Conservation (phyloP, 2,113 vertebrate species). For the Lepisosteus osseus region DNA sequence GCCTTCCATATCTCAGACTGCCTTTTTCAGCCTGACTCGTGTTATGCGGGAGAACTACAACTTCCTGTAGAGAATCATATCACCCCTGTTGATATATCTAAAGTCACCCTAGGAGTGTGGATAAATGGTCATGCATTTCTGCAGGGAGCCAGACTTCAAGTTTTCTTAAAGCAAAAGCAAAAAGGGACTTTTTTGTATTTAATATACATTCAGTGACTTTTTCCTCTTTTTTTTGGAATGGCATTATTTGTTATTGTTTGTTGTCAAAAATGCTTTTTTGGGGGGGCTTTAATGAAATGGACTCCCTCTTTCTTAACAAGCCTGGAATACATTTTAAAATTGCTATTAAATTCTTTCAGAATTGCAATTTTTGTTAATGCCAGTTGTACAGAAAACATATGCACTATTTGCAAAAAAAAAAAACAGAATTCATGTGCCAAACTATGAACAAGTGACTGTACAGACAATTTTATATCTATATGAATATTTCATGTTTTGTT, state of each 20-base stretch:
- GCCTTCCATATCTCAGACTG: conserved; percentile 78
- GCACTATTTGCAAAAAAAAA: conserved; percentile 88
- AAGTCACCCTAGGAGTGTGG: conserved; percentile 46
- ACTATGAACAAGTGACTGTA: conserved; percentile 93
- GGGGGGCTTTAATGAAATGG: conserved; percentile 82
- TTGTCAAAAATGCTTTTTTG: conserved; percentile 74
- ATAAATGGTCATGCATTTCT: conserved; percentile 77
- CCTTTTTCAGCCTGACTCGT: conserved; percentile 84
- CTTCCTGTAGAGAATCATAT: conserved; percentile 28
- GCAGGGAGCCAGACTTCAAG: conserved; percentile 79
- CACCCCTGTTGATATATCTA: conserved; percentile 53
- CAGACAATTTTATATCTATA: conserved; percentile 80
- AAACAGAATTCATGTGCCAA: conserved; percentile 87
- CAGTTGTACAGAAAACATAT: conserved; percentile 90
- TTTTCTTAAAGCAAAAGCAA: conserved; percentile 87
- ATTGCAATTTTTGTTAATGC: conserved; percentile 71
- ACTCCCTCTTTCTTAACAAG: conserved; percentile 62
- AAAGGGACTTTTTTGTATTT: conserved; percentile 90
- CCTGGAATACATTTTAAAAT: conserved; percentile 63
- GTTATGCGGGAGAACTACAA: conserved; percentile 67
- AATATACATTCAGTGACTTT: conserved; percentile 83
- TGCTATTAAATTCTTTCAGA: conserved; percentile 33
- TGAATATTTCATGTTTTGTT: conserved; percentile 80
- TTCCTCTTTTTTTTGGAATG: conserved; percentile 77
- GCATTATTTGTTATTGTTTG: conserved; percentile 68